These are phyloP conservation scores for Drosophila nigromelanica DNA, from an alignment of 1,140 invertebrate genomes.

Conservation along the genomic window DNA sequence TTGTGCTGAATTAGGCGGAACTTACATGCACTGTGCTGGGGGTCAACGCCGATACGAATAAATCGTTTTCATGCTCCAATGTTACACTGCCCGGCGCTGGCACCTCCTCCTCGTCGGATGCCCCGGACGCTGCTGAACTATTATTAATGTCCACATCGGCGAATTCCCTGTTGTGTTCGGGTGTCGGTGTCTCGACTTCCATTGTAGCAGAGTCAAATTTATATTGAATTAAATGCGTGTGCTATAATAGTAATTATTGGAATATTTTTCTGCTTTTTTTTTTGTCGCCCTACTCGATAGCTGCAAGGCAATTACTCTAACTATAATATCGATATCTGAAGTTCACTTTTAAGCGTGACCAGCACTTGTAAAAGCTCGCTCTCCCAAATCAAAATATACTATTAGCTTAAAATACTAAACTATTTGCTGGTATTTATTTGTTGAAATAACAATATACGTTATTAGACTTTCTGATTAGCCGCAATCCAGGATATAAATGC, in stretches of 20 bases:
- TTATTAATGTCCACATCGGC: conserved; percentile 82
- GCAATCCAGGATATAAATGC: conserved; percentile 87
- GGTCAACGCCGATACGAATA: conserved; percentile 71
- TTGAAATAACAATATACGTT: conserved; percentile 4
- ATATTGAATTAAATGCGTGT: conserved; percentile 18
- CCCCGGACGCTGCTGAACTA: conserved; percentile 56
- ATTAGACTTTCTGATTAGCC: conserved; percentile 48
- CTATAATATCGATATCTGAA: conserved; percentile 34
- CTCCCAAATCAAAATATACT: background rate
- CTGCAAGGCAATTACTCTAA: conserved; percentile 16
- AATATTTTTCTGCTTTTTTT: conserved; percentile 35
- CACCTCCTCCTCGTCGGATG: conserved; percentile 75
- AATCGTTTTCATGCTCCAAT: conserved; percentile 66
- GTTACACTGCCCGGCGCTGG: conserved; percentile 70
- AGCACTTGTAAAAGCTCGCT: background rate
- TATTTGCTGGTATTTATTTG: conserved; percentile 28
- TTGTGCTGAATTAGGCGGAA: conserved; percentile 3
- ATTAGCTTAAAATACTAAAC: conserved; percentile 28
- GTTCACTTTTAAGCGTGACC: conserved; percentile 26
- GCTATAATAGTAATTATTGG: conserved; percentile 32
- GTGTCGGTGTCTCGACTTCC: conserved; percentile 63
- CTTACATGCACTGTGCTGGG: conserved; percentile 76
- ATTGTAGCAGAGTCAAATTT: conserved; percentile 39
- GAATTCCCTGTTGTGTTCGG: conserved; percentile 69
- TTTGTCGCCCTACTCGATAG: conserved; percentile 42